Percentiles rank a stretch among this genome's conserved stretches.
Conservation (phyloP, 2,797 vertebrate genomes). For the Hephaestus fuliginosus region DNA sequence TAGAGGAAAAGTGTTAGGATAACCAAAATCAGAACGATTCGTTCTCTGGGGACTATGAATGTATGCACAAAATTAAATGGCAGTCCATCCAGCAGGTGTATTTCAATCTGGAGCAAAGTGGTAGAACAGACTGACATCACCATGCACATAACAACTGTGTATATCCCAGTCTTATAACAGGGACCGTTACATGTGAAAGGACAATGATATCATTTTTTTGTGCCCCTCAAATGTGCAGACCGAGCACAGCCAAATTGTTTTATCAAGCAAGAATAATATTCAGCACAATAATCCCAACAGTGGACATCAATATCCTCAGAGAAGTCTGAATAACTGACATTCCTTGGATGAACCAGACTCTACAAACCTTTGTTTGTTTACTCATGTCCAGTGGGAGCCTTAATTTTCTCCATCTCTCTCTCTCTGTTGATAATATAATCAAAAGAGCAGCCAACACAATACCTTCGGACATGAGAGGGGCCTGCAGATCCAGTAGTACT, state of each 20-base stretch:
- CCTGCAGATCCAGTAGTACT: slow-evolving; percentile 66
- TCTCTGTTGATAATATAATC: slow-evolving; percentile 76
- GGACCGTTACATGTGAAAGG: not conserved
- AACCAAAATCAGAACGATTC: not conserved
- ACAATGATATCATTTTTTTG: not conserved
- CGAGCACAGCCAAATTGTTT: slow-evolving; percentile 36
- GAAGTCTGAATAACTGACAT: slow-evolving; percentile 72
- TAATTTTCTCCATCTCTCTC: slow-evolving; percentile 56
- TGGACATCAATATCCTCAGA: slow-evolving; percentile 72
- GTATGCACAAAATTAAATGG: not conserved
- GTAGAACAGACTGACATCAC: not conserved
- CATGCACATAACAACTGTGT: not conserved
- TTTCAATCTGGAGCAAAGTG: not conserved
- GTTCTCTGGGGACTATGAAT: not conserved
- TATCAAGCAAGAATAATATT: slow-evolving; percentile 53
- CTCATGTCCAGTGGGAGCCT: slow-evolving; percentile 67
- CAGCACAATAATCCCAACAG: slow-evolving; percentile 47
- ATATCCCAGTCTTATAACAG: not conserved
- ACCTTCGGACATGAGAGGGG: slow-evolving; percentile 71
- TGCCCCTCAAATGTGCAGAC: slow-evolving; percentile 21
- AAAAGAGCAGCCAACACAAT: slow-evolving; percentile 72
- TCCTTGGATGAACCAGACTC: slow-evolving; percentile 70
- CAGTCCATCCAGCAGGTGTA: not conserved
- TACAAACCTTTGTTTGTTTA: slow-evolving; percentile 69
- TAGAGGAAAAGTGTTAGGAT: not conserved